Percentiles rank a stretch among this genome's conserved stretches.
Evolutionary conservation across 2,113 vertebrate genomes (phyloP).

Genomic region (Nyctereutes procyonoides): DNA sequence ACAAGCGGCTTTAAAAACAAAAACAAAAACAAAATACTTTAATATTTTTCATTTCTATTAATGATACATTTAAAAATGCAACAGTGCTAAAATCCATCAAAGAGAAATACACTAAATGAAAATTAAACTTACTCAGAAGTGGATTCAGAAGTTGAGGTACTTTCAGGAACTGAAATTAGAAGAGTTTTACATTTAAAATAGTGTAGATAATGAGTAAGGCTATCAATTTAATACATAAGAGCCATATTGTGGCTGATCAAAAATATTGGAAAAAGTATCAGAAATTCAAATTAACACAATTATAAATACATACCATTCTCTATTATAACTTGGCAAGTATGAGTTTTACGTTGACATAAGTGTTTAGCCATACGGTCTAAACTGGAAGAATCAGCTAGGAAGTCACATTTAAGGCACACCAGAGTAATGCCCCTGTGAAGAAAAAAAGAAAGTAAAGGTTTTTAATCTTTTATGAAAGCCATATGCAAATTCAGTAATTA

Average conservation of each 20-base stretch:
- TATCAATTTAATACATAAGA: slow-evolving; percentile 44
- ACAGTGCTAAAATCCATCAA: slow-evolving; percentile 67
- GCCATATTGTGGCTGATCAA: slow-evolving; percentile 57
- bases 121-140: slow-evolving; percentile 87
- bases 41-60: slow-evolving; percentile 78
- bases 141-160: slow-evolving; percentile 81
- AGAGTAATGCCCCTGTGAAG: slow-evolving; percentile 90
- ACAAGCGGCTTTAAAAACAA: slow-evolving; percentile 75
- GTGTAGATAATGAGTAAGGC: background rate
- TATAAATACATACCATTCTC: slow-evolving; percentile 89
- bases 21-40: slow-evolving; percentile 73
- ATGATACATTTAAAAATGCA: slow-evolving; percentile 63
- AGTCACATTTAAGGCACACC: slow-evolving; percentile 96
- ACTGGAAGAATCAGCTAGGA: slow-evolving; percentile 89
- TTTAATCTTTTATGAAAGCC: slow-evolving; percentile 16
- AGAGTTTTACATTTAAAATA: slow-evolving; percentile 60
- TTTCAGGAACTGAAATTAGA: slow-evolving; percentile 86
- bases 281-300: slow-evolving; percentile 54
- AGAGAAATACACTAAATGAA: slow-evolving; percentile 66
- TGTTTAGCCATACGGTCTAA: slow-evolving; percentile 95
- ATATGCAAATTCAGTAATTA: slow-evolving; percentile 32
- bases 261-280: slow-evolving; percentile 58
- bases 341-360: slow-evolving; percentile 91
- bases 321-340: slow-evolving; percentile 93
- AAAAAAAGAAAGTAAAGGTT: slow-evolving; percentile 35